These are phyloP conservation scores for Alauda arvensis DNA, from an alignment of 2,797 vertebrate genomes.

Conservation along the genomic window DNA sequence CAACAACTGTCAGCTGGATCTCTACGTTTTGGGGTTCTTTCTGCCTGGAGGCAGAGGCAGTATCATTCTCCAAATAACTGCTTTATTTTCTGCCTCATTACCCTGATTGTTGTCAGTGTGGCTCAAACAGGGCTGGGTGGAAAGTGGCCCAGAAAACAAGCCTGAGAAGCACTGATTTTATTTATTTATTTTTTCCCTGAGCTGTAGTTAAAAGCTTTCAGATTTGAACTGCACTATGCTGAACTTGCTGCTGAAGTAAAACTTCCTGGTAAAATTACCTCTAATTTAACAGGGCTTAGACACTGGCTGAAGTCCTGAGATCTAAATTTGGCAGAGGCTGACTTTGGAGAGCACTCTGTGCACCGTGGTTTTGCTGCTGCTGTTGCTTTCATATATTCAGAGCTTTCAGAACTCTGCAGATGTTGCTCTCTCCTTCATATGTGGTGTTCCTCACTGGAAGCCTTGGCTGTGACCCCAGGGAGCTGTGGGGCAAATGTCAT, in stretches of 20 bases:
- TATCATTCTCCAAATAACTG: conserved; percentile 26
- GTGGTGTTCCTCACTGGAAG: not conserved
- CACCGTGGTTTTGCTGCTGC: not conserved
- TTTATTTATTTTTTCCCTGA: not conserved
- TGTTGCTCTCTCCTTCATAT: not conserved
- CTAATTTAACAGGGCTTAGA: not conserved
- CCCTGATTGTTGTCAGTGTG: conserved; percentile 38
- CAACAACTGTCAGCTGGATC: not conserved
- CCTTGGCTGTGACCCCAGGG: not conserved
- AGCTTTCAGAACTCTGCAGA: not conserved
- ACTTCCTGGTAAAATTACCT: not conserved
- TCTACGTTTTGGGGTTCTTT: not conserved
- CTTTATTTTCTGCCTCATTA: conserved; percentile 69
- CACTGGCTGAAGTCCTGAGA: not conserved
- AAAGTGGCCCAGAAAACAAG: conserved; percentile 16
- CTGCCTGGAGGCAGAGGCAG: conserved; percentile 59
- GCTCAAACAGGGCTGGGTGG: conserved; percentile 7
- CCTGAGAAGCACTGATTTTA: not conserved
- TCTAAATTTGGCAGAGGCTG: not conserved
- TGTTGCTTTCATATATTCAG: not conserved
- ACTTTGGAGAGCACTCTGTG: not conserved
- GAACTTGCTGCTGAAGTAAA: not conserved
- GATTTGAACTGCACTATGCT: not conserved
- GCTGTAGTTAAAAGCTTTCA: not conserved
- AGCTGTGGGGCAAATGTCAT: not conserved